These are phyloP conservation scores for Pristionchus fissidentatus DNA, from an alignment of 2,888 invertebrate species.

Conservation along the genomic window DNA sequence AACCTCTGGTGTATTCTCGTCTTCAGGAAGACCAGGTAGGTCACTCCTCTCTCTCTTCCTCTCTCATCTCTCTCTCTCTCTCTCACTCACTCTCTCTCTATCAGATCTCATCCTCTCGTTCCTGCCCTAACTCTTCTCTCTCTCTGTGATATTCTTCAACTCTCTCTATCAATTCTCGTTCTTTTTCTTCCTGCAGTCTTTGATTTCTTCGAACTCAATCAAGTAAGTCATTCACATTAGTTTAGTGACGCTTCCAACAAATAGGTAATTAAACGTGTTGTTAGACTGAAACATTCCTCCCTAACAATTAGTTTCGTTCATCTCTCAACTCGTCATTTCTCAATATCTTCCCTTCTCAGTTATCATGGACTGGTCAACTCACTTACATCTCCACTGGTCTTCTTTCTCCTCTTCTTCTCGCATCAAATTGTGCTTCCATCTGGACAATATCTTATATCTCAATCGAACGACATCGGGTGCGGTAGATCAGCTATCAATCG, in stretches of 20 bases:
- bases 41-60: neutral
- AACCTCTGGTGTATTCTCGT: constrained; percentile 40
- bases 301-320: neutral
- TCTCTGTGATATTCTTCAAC: constrained; percentile 71
- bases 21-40: constrained; percentile 27
- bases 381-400: constrained; percentile 72
- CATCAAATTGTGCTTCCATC: constrained; percentile 73
- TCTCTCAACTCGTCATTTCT: neutral
- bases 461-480: constrained; percentile 69
- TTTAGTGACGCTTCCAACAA: too few relatives aligned
- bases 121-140: constrained; percentile 72
- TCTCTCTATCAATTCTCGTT: constrained; percentile 72
- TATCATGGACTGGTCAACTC: constrained; percentile 63
- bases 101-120: constrained; percentile 62
- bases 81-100: neutral
- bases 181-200: constrained; percentile 73
- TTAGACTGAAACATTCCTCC: neutral
- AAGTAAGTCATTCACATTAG: neutral
- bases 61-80: neutral
- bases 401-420: constrained; percentile 66
- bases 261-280: too few relatives aligned
- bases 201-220: constrained; percentile 58
- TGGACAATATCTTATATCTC: constrained; percentile 75
- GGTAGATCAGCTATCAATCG: neutral
- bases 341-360: neutral